A percentile compares a stretch with the other conserved stretches of the same genome.
Conservation (phyloP, 2,888 invertebrate species). For the Eudasyphora cyanicolor region DNA sequence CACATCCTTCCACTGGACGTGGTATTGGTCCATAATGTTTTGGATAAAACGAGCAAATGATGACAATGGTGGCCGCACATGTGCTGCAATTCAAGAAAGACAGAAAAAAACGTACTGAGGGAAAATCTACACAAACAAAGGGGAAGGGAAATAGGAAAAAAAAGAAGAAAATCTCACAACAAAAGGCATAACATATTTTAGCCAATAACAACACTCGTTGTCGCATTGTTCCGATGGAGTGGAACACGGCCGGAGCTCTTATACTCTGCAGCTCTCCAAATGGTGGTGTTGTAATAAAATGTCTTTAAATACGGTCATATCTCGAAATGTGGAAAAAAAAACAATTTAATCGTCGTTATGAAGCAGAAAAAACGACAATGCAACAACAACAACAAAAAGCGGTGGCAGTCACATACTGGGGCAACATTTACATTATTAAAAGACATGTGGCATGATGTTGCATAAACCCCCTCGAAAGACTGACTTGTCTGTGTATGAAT, state of each 20-base stretch:
- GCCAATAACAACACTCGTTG: constrained; percentile 12
- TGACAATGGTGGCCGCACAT: not conserved
- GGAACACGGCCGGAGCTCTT: not conserved
- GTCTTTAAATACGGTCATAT: constrained; percentile 39
- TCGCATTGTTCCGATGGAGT: not conserved
- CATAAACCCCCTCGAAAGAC: not conserved
- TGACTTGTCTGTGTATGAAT: not conserved
- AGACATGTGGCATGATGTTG: constrained; percentile 24
- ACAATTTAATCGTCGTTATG: constrained; percentile 29
- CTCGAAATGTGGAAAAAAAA: constrained; percentile 1
- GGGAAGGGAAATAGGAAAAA: not conserved
- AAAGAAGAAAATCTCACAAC: not conserved
- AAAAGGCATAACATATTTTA: constrained; percentile 3
- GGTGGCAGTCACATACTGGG: constrained; percentile 6
- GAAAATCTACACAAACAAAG: not conserved
- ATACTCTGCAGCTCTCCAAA: constrained; percentile 15
- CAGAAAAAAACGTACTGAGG: not conserved
- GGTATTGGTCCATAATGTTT: not conserved
- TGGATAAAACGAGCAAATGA: not conserved
- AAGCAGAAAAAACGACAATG: not conserved
- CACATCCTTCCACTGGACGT: not conserved
- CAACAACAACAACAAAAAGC: not conserved
- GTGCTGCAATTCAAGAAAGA: not conserved
- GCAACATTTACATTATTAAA: constrained; percentile 36
- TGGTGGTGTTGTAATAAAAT: constrained; percentile 47